Base-by-base conservation (phyloP, 2,113 vertebrate genomes). In the Poeciliopsis occidentalis region DNA sequence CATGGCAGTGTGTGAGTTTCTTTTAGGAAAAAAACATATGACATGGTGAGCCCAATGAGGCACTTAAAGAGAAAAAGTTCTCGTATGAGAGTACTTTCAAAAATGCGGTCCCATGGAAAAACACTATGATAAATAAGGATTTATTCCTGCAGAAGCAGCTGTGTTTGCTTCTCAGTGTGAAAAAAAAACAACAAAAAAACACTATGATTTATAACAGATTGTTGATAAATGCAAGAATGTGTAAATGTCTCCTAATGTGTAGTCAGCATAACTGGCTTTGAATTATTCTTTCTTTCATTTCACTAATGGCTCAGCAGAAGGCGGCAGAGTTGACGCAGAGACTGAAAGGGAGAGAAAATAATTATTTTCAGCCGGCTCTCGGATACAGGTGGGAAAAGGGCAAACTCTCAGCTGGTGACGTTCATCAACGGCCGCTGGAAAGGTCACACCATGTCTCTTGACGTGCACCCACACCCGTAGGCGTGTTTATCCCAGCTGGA, bases 371-470 rank as follows among this genome's bases (percentile, higher is more conserved):
- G 79, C 83, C 47, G 71, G 85, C 72, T 80, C 77, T 86, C 78
- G 69, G 51, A 87, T 70, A 77, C 85, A 89, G 88, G 88, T 90
- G 85, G 88, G 83, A 82, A 92, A 92, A 92, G 91, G 89, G 77
- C 89, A 90, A 91, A 88, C 85, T 71, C 91, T 92, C 88, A 88
- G 83, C 86, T 78, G 81, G 85, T 86, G 88, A 86, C 84, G 87
- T 89, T 90, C 78, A 89, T 92, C 89, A 89, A n/a, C 74, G 31
- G 65, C 27, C 3, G 34, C 44, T 79, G 83, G 4, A 91, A 92
- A 92, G 90, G 91, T 92, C 90, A 86, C 79, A 31, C 44, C 74
- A n/a, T 77, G 88, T 88, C 85, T 85, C 78, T 74, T 69, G 75
- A 83, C 67, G 66, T 81, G 85, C 70, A 69, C 81, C 70, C 79